phyloP scores from a whole-genome alignment of 1,140 invertebrate species.

The Notospermus geniculatus region DNA sequence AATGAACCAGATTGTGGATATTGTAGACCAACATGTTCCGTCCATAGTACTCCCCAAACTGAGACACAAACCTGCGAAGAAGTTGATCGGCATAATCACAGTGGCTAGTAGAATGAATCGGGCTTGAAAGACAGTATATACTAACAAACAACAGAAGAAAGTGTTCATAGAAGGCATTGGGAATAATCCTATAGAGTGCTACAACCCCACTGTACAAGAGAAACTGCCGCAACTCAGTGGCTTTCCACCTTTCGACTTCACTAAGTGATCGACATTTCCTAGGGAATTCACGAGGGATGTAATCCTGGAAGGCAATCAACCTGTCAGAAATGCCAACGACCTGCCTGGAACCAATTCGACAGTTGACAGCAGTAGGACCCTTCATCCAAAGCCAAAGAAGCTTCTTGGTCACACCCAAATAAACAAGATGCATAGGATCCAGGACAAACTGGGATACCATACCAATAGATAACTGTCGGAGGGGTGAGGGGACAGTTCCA shows the following conservation, averaged over 20 bases:
- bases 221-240: constrained; percentile 54
- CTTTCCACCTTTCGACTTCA: constrained; percentile 48
- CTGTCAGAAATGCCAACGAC: neutral
- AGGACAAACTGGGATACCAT: constrained; percentile 38
- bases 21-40: neutral
- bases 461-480: constrained; percentile 30
- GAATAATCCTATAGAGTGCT: constrained; percentile 16
- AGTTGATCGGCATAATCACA: neutral
- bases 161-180: neutral
- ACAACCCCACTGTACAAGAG: constrained; percentile 49
- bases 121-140: neutral
- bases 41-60: neutral
- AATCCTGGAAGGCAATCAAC: neutral
- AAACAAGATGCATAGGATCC: constrained; percentile 51
- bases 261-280: constrained; percentile 32
- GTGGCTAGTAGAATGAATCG: neutral
- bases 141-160: neutral
- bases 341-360: neutral
- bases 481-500: constrained; percentile 15
- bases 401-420: constrained; percentile 45
- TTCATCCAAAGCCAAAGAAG: constrained; percentile 33
- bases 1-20: constrained; percentile 22
- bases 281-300: neutral
- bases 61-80: neutral
- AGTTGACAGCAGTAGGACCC: constrained; percentile 8